These are phyloP conservation scores for Aphodius sticticus DNA, from an alignment of 2,888 invertebrate genomes.

Conservation along the genomic window DNA sequence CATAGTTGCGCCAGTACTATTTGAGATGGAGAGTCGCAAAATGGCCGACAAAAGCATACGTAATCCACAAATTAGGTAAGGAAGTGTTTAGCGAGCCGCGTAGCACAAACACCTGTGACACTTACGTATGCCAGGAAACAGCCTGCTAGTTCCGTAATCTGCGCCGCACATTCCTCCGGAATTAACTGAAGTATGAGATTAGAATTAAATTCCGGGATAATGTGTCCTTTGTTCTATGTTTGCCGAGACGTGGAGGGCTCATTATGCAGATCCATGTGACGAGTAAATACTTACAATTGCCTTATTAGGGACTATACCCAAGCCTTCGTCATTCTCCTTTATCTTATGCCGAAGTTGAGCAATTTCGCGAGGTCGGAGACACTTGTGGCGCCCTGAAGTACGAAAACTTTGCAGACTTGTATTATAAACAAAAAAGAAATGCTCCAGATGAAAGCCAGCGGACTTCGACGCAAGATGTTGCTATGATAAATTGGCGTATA, in stretches of 20 bases:
- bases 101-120: not conserved
- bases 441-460: not conserved
- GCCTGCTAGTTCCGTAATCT: not conserved
- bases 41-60: not conserved
- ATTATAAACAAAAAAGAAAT: not conserved
- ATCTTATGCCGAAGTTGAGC: not conserved
- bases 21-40: not conserved
- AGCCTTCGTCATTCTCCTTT: not conserved
- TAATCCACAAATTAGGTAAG: not conserved
- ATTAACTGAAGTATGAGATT: constrained; percentile 4
- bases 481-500: not conserved
- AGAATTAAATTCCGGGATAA: not conserved
- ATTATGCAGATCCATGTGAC: not conserved
- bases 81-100: not conserved
- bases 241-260: not conserved
- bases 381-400: not conserved
- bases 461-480: not conserved
- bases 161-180: not conserved
- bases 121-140: constrained; percentile 4
- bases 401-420: too few relatives aligned
- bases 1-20: not conserved
- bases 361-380: not conserved
- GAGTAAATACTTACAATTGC: not conserved
- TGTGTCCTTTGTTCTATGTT: not conserved
- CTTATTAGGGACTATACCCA: not conserved